Evolutionary conservation across 1,140 invertebrate genomes (phyloP), one percentile per base, ranked within the genome.

Genomic region (Procambarus clarkii): DNA sequence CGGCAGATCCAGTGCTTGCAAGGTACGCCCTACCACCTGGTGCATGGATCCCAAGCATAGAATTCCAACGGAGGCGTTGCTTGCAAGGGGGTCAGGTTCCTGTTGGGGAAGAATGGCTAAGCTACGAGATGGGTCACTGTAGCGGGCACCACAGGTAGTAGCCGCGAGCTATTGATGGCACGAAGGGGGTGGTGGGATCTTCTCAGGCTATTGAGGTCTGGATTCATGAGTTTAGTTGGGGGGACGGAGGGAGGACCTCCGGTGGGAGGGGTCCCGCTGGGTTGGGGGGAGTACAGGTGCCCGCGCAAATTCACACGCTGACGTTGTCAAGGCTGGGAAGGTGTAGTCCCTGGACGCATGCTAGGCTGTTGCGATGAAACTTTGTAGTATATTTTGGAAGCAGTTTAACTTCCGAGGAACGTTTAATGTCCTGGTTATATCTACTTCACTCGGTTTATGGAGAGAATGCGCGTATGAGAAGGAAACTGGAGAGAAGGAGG

Each of bases 171-270:
- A 85, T 85, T 85, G 82, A 85, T 34, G 82, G 74, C 85, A 58
- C 9, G 85, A 86, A 86, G 74, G 85, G 69, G 69, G n/a, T 34
- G 85, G 74, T 69, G 85, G 46, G 50, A 86, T 45, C 71, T 86
- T 86, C 85, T 78, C 85, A 86, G 85, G 85, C 85, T 77, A 77
- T 86, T 86, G 74, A 86, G 54, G 85, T 86, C 45, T 50, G 76
- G 85, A 86, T 86, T 86, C 85, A 86, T 86, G 85, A 86, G 85
- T 74, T 50, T 9, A 71, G 85, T 48, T 44, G 85, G 85, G 85
- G 46, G 85, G 85, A 77, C 74, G 85, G 85, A 44, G 85, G 76
- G 74, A 74, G 85, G 74, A 86, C n/a, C n/a, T 74, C 64, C 64
- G 48, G 79, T 54, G 48, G 54, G 79, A 81, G 79, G 50, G 7